phyloP scores from a whole-genome alignment of 2,797 vertebrate genomes.

The Danio jaintianensis region DNA sequence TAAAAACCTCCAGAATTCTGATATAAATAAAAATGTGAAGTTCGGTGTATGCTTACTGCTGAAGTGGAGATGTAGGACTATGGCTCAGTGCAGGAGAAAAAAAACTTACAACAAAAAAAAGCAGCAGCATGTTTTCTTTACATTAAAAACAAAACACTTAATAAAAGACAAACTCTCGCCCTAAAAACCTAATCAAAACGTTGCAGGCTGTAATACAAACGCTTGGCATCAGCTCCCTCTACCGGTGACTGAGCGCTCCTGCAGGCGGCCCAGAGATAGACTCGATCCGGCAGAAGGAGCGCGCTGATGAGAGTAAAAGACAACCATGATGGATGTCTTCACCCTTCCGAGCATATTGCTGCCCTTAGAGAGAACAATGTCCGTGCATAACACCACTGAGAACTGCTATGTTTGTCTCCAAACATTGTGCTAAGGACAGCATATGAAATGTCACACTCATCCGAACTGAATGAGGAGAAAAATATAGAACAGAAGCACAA shows the following conservation, averaged over 20 bases:
- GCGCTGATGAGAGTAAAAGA: conserved; percentile 39
- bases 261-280: conserved; percentile 16
- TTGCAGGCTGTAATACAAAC: background rate
- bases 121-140: too few species aligned
- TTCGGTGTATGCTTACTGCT: too few species aligned
- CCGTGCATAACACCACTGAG: conserved; percentile 62
- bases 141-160: too few species aligned
- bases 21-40: too few species aligned
- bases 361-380: conserved; percentile 79
- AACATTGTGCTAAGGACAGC: conserved; percentile 57
- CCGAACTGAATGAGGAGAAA: conserved; percentile 6
- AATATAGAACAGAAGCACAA: background rate
- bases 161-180: too few species aligned
- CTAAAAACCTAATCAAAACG: background rate
- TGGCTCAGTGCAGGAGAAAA: too few species aligned
- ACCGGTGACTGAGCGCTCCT: conserved; percentile 30
- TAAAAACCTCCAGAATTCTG: too few species aligned
- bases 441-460: conserved; percentile 54
- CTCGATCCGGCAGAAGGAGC: conserved; percentile 40
- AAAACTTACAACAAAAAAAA: too few species aligned
- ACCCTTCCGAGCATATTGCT: conserved; percentile 78
- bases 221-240: conserved; percentile 58
- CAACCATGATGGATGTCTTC: conserved; percentile 76
- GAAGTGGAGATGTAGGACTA: too few species aligned
- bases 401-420: conserved; percentile 65